phyloP scores from a whole-genome alignment of 1,140 invertebrate genomes.

The Phortica variegata region DNA sequence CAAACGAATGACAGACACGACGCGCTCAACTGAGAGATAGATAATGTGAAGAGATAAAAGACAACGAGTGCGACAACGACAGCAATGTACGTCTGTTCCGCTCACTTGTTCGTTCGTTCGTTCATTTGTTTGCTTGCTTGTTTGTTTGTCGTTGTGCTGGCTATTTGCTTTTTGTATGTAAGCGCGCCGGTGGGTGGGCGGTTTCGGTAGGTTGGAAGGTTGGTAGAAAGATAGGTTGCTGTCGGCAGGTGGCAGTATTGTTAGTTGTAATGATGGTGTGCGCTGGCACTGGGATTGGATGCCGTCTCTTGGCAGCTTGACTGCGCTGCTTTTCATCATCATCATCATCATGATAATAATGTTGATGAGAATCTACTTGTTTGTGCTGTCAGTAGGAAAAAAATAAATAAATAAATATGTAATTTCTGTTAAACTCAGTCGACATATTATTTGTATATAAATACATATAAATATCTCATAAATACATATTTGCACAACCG shows the following conservation, averaged over 20 bases:
- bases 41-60: constrained; percentile 53
- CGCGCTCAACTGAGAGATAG: constrained; percentile 32
- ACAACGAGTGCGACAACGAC: constrained; percentile 34
- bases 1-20: constrained; percentile 56
- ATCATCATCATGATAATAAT: no score
- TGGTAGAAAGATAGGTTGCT: neutral
- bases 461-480: no score
- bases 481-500: no score
- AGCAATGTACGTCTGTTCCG: constrained; percentile 6
- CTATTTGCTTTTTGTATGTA: no score
- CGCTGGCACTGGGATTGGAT: no score
- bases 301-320: no score
- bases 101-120: constrained; percentile 34
- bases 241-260: constrained; percentile 1
- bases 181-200: constrained; percentile 33
- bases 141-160: constrained; percentile 38
- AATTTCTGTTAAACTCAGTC: no score
- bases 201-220: neutral
- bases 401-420: no score
- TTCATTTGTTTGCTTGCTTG: constrained; percentile 6
- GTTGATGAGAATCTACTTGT: neutral
- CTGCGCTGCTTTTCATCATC: no score
- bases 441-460: no score
- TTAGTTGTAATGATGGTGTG: neutral
- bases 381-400: neutral